phyloP scores from a whole-genome alignment of 2,888 invertebrate genomes.

The Trichogramma dendrolimi region DNA sequence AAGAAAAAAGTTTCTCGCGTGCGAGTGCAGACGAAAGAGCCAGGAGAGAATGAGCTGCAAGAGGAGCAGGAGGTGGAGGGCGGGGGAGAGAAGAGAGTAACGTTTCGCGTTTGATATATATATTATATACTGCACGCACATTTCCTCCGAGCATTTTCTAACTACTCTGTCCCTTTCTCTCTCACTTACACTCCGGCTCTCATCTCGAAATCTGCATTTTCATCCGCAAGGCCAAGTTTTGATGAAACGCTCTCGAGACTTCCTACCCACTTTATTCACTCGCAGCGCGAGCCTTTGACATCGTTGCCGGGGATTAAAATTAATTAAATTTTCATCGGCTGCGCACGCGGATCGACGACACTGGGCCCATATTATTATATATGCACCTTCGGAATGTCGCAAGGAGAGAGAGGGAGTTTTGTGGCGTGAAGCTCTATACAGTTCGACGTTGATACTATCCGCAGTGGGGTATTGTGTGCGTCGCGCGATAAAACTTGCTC shows the following conservation, averaged over 20 bases:
- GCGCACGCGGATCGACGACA: neutral
- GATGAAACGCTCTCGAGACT: conserved; percentile 19
- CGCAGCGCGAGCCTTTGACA: neutral
- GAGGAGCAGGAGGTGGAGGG: too few species aligned
- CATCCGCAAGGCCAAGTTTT: conserved; percentile 13
- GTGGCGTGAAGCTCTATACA: neutral
- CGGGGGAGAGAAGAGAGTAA: too few species aligned
- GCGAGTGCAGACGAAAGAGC: too few species aligned
- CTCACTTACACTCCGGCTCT: neutral
- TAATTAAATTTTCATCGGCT: conserved; percentile 35
- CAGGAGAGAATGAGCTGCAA: too few species aligned
- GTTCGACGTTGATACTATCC: too few species aligned
- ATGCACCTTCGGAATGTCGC: neutral
- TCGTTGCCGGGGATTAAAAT: conserved; percentile 17
- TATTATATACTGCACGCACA: too few species aligned
- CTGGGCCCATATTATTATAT: too few species aligned
- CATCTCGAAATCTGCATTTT: conserved; percentile 16
- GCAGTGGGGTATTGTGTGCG: too few species aligned
- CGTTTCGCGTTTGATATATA: too few species aligned
- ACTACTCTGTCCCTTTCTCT: too few species aligned
- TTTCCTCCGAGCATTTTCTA: conserved; percentile 20
- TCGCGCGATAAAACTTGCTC: too few species aligned
- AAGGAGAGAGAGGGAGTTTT: neutral
- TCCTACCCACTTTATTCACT: neutral
- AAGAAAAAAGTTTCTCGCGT: too few species aligned